Evolutionary conservation across 2,113 vertebrate genomes (phyloP).

Genomic region (Thinocorus orbignyianus): DNA sequence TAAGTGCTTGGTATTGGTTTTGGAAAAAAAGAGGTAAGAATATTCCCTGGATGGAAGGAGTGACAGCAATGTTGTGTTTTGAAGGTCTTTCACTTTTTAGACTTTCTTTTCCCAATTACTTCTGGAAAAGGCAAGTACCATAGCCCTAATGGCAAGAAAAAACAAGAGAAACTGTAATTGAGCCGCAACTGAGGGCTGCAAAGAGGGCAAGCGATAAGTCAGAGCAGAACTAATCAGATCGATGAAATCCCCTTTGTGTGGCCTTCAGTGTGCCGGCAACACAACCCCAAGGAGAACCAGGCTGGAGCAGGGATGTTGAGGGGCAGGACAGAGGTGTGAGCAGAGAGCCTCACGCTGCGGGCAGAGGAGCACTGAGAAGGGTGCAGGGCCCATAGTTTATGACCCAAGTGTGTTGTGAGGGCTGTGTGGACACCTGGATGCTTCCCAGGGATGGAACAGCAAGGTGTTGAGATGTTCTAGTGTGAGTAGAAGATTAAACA

Average conservation of each 20-base stretch:
- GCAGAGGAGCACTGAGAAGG: not conserved
- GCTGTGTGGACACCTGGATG: not conserved
- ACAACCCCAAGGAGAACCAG: accelerated
- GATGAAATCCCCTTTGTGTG: not conserved
- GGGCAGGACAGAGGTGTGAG: not conserved
- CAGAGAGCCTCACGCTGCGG: not conserved
- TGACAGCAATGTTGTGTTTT: not conserved
- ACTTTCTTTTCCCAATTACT: not conserved
- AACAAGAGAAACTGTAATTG: not conserved
- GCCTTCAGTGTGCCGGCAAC: accelerated
- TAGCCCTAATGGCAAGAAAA: not conserved
- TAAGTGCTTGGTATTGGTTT: not conserved
- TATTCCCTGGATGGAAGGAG: not conserved
- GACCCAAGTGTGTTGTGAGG: not conserved
- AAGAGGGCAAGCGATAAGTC: not conserved
- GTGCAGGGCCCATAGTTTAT: accelerated
- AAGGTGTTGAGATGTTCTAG: not conserved
- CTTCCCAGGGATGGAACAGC: not conserved
- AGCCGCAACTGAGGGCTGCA: not conserved
- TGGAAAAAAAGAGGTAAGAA: not conserved
- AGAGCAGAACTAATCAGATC: not conserved
- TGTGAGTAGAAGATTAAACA: not conserved
- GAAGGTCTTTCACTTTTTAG: not conserved
- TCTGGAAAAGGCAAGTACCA: not conserved
- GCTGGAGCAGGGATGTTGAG: not conserved